Conservation (phyloP, 2,888 invertebrate species). For the Eutolmus rufibarbis region DNA sequence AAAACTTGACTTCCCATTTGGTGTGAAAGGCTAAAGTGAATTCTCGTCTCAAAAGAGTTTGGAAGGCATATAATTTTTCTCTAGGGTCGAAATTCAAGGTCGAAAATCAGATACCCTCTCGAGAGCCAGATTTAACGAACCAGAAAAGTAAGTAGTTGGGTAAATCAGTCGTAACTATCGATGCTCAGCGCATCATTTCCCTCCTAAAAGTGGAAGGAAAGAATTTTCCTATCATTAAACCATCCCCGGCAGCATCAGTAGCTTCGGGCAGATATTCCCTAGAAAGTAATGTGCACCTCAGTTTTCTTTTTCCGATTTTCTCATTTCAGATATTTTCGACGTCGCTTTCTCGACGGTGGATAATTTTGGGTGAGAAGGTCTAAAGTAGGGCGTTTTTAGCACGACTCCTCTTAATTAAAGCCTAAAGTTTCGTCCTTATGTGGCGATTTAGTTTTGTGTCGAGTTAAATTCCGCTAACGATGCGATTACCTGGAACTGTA, state of each 20-base stretch:
- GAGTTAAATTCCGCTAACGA: not conserved
- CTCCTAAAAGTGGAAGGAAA: not conserved
- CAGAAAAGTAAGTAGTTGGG: not conserved
- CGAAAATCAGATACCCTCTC: not conserved
- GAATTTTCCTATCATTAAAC: not conserved
- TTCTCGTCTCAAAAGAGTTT: not conserved
- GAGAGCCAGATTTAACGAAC: not conserved
- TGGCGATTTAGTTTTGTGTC: not conserved
- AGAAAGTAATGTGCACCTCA: not conserved
- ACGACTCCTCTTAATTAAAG: not conserved
- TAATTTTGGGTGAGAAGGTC: not conserved
- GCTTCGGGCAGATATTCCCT: not conserved
- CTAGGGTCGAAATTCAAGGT: not conserved
- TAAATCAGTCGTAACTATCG: not conserved
- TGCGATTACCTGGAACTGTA: not conserved
- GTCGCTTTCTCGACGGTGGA: not conserved
- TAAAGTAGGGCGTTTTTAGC: not conserved
- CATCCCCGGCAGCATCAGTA: not conserved
- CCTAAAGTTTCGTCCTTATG: not conserved
- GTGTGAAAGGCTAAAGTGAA: not conserved
- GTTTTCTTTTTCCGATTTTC: not conserved
- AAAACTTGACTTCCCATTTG: not conserved
- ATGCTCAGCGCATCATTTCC: not conserved
- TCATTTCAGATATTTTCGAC: not conserved
- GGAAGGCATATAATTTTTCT: not conserved